phyloP scores from a whole-genome alignment of 2,888 invertebrate species.

The Heliconius charithonia region DNA sequence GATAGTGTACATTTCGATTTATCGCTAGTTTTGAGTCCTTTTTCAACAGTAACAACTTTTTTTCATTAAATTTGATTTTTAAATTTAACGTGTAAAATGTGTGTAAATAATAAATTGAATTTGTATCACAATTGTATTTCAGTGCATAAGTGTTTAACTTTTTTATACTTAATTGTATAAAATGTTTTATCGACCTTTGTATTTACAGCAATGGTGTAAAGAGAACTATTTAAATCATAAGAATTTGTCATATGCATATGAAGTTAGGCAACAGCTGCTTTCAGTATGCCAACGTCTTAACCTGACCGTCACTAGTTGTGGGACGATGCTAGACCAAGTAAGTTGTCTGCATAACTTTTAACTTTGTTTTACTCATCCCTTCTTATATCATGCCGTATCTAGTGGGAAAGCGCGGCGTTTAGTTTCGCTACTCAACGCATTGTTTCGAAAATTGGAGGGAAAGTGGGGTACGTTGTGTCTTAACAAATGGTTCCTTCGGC shows the following conservation, averaged over 20 bases:
- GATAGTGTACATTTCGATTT: background rate
- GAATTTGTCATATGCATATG: constrained; percentile 91
- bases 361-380: background rate
- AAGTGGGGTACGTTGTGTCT: background rate
- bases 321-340: constrained; percentile 84
- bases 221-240: constrained; percentile 93
- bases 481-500: background rate
- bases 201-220: constrained; percentile 91
- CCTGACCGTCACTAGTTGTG: constrained; percentile 86
- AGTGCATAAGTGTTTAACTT: background rate
- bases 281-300: constrained; percentile 87
- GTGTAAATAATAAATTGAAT: background rate
- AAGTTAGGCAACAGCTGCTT: constrained; percentile 91
- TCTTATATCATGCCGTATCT: background rate
- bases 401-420: background rate
- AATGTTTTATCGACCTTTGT: background rate
- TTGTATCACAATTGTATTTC: background rate
- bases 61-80: background rate
- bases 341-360: background rate
- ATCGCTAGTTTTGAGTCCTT: background rate
- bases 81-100: background rate
- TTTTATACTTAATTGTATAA: background rate
- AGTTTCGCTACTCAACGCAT: background rate
- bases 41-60: too few relatives aligned
- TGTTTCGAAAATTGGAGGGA: background rate